Evolutionary conservation across 2,113 vertebrate genomes (phyloP), one percentile per base, ranked within the genome.

Genomic region (Callospermophilus lateralis): DNA sequence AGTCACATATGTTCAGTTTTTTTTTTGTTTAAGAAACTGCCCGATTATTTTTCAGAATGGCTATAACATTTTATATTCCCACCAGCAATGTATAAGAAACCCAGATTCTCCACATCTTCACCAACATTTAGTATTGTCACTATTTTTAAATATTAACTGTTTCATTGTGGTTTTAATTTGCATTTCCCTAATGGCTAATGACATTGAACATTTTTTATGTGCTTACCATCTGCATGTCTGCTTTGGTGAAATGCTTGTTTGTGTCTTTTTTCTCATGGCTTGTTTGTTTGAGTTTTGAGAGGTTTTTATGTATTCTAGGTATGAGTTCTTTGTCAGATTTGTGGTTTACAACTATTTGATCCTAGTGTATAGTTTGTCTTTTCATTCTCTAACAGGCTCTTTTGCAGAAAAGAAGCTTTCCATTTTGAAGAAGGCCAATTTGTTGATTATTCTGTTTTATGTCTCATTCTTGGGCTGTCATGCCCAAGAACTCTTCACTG

Each of bases 151-250:
- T 55, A 92, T 83, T 76, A 74, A 28, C 37, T 77, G 24, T 78
- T 88, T 94, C 73, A n/a, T 16, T 68, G 63, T 89, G 92, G 48
- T 72, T 89, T 81, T 48, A 42, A 48, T 80, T 90, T 80, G 89
- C 30, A 26, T 85, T 42, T 97, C 73, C 77, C 51, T 80, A 55
- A 72, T 80, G 63, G n/a, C 17, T 87, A 6, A 77, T 53, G n/a
- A 61, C 22, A 45, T 6, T 17, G 16, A 92, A 45, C 70, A 24
- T 78, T 88, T 84, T 78, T 34, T 26, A 16, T 20, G 26, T 39
- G 83, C n/a, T 72, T 79, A 12, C 63, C 68, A 86, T 79, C 68
- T 94, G 16, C n/a, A 24, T 73, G 34, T 53, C 45, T 17, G 45
- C 73, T 55, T 92, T 39, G 19, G 17, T 45, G 28, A 85, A 79